Conservation (phyloP, 2,888 invertebrate genomes). For the Himalopsyche anomala region DNA sequence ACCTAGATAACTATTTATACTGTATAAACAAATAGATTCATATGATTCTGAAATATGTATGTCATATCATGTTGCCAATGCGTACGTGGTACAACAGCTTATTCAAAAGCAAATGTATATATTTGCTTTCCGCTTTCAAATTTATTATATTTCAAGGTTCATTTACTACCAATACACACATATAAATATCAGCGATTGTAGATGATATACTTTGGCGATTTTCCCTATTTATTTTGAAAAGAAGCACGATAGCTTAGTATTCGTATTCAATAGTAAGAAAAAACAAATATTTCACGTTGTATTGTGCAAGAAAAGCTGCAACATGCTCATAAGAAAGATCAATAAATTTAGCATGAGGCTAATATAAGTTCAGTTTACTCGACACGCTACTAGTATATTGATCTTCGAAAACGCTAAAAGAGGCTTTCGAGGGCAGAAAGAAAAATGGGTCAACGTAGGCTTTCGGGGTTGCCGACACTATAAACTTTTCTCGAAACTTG, state of each 20-base stretch:
- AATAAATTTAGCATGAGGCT: slow-evolving; percentile 25
- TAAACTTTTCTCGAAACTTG: slow-evolving; percentile 25
- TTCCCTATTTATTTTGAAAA: background rate
- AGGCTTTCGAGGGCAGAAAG: slow-evolving; percentile 2
- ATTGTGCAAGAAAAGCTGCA: background rate
- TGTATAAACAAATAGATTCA: no score
- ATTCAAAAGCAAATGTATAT: no score
- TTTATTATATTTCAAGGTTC: no score
- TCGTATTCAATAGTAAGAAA: background rate
- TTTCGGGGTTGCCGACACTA: slow-evolving; percentile 26
- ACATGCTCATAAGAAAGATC: background rate
- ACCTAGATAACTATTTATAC: no score
- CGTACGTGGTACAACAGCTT: no score
- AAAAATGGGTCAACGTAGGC: slow-evolving; percentile 36
- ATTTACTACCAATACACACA: no score
- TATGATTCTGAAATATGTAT: no score
- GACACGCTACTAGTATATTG: slow-evolving; percentile 38
- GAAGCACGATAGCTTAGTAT: background rate
- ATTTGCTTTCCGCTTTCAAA: no score
- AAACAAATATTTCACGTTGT: background rate
- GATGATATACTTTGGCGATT: no score
- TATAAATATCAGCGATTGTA: no score
- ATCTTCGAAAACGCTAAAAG: slow-evolving; percentile 31
- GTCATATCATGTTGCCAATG: no score
- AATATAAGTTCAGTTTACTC: slow-evolving; percentile 11